Conservation (phyloP, 2,797 vertebrate genomes). For the Oryzias dopingdopingensis region DNA sequence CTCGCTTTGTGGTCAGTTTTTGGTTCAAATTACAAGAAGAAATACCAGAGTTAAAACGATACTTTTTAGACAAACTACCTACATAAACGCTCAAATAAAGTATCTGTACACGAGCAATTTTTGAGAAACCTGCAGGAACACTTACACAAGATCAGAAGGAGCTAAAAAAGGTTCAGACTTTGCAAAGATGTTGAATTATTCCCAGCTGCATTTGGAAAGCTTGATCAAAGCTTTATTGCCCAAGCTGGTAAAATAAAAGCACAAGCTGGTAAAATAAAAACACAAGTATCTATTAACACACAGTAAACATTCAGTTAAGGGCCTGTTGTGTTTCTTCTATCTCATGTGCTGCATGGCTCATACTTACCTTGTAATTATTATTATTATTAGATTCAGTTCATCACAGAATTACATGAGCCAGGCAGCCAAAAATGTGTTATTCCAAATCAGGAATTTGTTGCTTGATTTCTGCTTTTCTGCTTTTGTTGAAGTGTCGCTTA, state of each 20-base stretch:
- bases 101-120: no score
- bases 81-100: no score
- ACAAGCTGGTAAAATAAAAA: slow-evolving; percentile 50
- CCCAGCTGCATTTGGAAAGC: slow-evolving; percentile 25
- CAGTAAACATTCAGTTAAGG: slow-evolving; percentile 57
- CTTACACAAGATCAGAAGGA: no score
- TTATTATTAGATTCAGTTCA: slow-evolving; percentile 53
- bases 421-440: slow-evolving; percentile 31
- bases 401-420: slow-evolving; percentile 59
- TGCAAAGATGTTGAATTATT: not conserved
- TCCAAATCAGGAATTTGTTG: no score
- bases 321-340: slow-evolving; percentile 56
- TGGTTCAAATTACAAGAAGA: no score
- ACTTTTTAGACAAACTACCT: no score
- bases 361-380: slow-evolving; percentile 55
- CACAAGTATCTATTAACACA: slow-evolving; percentile 63
- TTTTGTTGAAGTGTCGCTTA: no score
- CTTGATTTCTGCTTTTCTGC: no score
- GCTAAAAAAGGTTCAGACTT: not conserved
- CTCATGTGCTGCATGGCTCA: slow-evolving; percentile 41
- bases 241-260: slow-evolving; percentile 48
- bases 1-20: no score
- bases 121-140: no score
- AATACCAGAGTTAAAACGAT: no score
- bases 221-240: slow-evolving; percentile 45